These are phyloP conservation scores for Solea solea DNA, from an alignment of 2,113 vertebrate species.

Conservation along the genomic window DNA sequence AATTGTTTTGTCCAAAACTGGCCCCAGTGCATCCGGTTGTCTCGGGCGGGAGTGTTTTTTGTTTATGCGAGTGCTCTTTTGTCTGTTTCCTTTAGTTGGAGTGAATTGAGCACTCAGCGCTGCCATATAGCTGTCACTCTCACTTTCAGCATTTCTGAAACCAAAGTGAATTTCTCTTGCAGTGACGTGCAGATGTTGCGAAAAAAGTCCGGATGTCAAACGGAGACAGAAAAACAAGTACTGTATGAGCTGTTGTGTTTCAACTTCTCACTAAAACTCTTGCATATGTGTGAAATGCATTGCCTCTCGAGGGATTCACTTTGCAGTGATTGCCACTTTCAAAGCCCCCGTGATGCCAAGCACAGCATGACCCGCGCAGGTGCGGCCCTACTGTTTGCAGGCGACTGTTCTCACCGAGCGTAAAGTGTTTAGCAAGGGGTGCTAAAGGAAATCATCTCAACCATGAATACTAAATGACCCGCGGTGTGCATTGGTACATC, in stretches of 20 bases:
- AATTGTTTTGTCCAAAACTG: too few species aligned
- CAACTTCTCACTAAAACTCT: background rate
- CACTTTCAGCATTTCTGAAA: too few species aligned
- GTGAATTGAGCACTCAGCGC: too few species aligned
- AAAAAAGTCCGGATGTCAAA: background rate
- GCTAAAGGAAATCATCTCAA: conserved; percentile 53
- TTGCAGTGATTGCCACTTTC: conserved; percentile 42
- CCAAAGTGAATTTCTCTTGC: too few species aligned
- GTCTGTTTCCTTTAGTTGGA: too few species aligned
- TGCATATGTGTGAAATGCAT: conserved; percentile 59
- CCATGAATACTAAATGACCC: conserved; percentile 54
- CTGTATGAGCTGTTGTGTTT: background rate
- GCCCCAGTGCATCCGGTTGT: too few species aligned
- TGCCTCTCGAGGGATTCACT: conserved; percentile 51
- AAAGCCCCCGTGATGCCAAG: conserved; percentile 58
- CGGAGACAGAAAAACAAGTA: background rate
- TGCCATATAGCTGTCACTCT: too few species aligned
- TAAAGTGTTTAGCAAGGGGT: conserved; percentile 43
- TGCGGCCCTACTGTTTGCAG: conserved; percentile 35
- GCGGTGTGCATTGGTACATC: conserved; percentile 41
- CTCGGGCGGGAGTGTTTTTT: too few species aligned
- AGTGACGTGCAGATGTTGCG: too few species aligned
- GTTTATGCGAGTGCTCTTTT: too few species aligned
- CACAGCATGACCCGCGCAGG: conserved; percentile 43
- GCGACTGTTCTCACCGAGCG: conserved; percentile 7